phyloP scores from a whole-genome alignment of 2,113 vertebrate species.

The Anoplopoma fimbria region DNA sequence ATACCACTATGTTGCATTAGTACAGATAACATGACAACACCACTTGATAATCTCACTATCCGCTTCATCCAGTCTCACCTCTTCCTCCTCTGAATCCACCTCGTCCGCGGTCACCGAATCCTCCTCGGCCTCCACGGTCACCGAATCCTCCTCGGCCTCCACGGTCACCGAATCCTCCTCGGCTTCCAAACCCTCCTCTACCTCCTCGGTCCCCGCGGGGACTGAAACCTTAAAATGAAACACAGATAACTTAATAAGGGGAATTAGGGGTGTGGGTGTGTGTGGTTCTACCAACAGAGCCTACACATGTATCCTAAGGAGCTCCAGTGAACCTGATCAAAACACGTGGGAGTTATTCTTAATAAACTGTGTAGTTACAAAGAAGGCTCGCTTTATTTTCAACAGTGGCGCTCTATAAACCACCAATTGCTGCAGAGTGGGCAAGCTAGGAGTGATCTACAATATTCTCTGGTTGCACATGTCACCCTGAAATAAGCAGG shows the following conservation, averaged over 20 bases:
- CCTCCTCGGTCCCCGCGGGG: slow-evolving; percentile 45
- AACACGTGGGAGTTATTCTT: too few relatives aligned
- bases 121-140: slow-evolving; percentile 57
- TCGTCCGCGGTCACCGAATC: slow-evolving; percentile 44
- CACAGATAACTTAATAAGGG: background rate
- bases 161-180: slow-evolving; percentile 44
- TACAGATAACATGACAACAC: background rate
- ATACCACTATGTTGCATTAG: background rate
- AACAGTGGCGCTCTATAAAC: too few relatives aligned
- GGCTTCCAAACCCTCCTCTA: slow-evolving; percentile 38
- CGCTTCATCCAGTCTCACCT: slow-evolving; percentile 52
- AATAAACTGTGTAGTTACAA: too few relatives aligned
- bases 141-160: slow-evolving; percentile 67
- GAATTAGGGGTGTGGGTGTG: background rate
- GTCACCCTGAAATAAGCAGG: too few relatives aligned
- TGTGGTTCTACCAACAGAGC: background rate
- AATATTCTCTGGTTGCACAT: too few relatives aligned
- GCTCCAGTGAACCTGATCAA: background rate
- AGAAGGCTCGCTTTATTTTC: too few relatives aligned
- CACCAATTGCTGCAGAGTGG: too few relatives aligned
- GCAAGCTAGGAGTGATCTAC: too few relatives aligned
- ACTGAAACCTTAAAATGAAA: slow-evolving; percentile 45
- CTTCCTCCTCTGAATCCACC: slow-evolving; percentile 84
- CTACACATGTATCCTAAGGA: background rate
- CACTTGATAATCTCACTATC: background rate